Evolutionary conservation across 2,113 vertebrate genomes (phyloP), one percentile per base, ranked within the genome.

Genomic region (Emydocephalus ijimae): DNA sequence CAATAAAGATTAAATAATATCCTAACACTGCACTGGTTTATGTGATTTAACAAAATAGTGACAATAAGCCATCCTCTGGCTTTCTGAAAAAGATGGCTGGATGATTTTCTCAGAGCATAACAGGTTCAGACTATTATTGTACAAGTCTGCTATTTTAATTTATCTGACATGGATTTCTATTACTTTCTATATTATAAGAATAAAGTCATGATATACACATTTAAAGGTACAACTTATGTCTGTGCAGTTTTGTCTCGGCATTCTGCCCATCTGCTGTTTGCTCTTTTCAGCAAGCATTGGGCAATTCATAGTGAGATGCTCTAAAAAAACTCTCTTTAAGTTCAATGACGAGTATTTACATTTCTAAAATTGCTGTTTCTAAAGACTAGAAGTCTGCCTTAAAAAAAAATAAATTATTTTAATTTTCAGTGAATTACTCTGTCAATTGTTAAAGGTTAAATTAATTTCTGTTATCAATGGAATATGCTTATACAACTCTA

Each of bases 401-500:
- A 54, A 74, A 50, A 55, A 57, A 29, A 45, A 64, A 29, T 9
- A 85, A 61, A 85, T 11, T 43, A 39, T 11, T 92, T 18, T 45
- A 50, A 50, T 50, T 50, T 50, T 50, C 14, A 23, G 24, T 48
- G 14, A 86, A 57, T 81, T 89, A 50, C 81, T 85, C 87, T 45
- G 4, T 86, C 87, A n/a, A 69, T 69, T 88, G 34, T 43, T 55
- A 54, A 23, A 50, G 11, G 14, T 10, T 21, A 29, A 20, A 18
- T 34, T 34, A 21, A 59, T 85, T 1, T 29, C 10, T 52, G 43
- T 64, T 59, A 86, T 92, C 48, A 50, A 39, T 52, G 69, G 5
- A 52, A 48, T 89, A 21, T 87, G 20, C 54, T 90, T 89, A 85
- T 21, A 59, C 61, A 93, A 91, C 90, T 89, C 93, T 95, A 98